Evolutionary conservation across 2,113 vertebrate genomes (phyloP).

Genomic region (Crotalus viridis): DNA sequence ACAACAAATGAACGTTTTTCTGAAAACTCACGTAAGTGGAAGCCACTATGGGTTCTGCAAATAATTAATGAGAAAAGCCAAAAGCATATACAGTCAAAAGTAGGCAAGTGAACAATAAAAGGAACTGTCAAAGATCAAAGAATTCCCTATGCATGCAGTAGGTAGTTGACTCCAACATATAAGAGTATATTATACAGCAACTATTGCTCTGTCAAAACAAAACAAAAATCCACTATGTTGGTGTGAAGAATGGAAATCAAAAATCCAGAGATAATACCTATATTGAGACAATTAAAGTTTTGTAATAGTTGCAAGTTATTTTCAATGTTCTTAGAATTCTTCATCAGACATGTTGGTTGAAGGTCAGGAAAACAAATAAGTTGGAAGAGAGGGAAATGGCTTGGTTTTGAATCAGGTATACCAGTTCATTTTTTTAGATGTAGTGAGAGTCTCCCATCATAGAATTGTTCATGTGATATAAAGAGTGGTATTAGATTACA

Average conservation of each 20-base stretch:
- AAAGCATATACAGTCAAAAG: neutral
- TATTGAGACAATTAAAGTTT: neutral
- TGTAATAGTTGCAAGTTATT: neutral
- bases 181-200: neutral
- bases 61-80: neutral
- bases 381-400: neutral
- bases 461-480: neutral
- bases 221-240: neutral
- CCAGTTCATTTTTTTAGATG: neutral
- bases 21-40: conserved; percentile 34
- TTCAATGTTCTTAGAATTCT: neutral
- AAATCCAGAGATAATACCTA: neutral
- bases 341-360: neutral
- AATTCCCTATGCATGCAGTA: neutral
- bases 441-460: neutral
- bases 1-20: neutral
- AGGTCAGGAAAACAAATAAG: neutral
- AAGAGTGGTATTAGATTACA: neutral
- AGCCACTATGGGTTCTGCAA: neutral
- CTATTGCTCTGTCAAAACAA: neutral
- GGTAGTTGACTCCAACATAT: neutral
- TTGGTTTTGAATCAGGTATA: neutral
- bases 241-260: neutral
- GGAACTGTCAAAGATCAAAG: neutral
- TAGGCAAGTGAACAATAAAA: neutral